phyloP scores from a whole-genome alignment of 2,888 invertebrate genomes.

The Schizotus pectinicornis region DNA sequence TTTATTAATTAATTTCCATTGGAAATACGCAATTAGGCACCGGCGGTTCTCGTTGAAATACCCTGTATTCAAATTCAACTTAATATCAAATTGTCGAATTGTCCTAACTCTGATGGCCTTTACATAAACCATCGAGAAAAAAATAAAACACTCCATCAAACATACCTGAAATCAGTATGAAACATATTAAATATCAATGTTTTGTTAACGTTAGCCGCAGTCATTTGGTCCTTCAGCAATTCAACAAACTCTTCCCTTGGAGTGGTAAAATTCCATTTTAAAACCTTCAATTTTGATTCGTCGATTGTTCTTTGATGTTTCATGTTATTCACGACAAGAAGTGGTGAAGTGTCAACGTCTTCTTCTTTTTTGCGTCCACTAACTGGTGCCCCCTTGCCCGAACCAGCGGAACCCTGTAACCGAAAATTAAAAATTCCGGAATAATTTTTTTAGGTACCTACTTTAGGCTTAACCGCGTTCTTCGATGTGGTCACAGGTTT shows the following conservation, averaged over 20 bases:
- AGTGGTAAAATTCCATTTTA: slow-evolving; percentile 95
- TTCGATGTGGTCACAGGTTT: slow-evolving; percentile 62
- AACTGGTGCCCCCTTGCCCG: slow-evolving; percentile 49
- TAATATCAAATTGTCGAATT: too few species aligned
- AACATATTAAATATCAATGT: slow-evolving; percentile 90
- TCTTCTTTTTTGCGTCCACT: slow-evolving; percentile 80
- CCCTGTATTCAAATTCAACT: too few species aligned
- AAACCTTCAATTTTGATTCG: slow-evolving; percentile 89
- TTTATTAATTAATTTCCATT: too few species aligned
- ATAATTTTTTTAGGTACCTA: slow-evolving; percentile 35
- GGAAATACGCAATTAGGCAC: too few species aligned
- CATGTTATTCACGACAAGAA: slow-evolving; percentile 80
- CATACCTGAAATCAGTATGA: slow-evolving; percentile 85
- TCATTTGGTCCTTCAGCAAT: slow-evolving; percentile 89
- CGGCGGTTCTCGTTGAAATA: too few species aligned
- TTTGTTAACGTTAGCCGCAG: slow-evolving; percentile 84
- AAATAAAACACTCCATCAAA: slow-evolving; percentile 1
- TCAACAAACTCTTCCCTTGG: slow-evolving; percentile 95
- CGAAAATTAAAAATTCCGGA: slow-evolving; percentile 47
- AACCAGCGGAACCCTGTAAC: slow-evolving; percentile 28
- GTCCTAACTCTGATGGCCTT: too few species aligned
- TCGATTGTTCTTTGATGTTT: slow-evolving; percentile 94
- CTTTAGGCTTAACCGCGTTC: slow-evolving; percentile 64
- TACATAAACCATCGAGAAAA: not conserved
- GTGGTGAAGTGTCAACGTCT: slow-evolving; percentile 80